Evolutionary conservation across 2,888 invertebrate species (phyloP).

Genomic region (Philopedon plagiatum): DNA sequence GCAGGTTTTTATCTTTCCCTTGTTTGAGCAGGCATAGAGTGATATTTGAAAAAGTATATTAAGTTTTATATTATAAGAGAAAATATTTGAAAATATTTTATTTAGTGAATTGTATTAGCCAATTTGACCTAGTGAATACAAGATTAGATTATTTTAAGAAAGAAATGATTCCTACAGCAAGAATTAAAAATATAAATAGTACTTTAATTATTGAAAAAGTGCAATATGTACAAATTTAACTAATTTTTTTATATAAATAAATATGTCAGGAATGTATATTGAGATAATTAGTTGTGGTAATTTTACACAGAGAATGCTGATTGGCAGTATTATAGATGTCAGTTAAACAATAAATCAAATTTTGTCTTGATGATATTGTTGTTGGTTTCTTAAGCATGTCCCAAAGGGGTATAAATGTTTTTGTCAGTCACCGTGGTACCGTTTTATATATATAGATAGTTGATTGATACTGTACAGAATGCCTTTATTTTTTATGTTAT

Average conservation of each 20-base stretch:
- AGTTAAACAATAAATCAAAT: conserved; percentile 47
- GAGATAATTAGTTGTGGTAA: conserved; percentile 65
- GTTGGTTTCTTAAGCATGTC: conserved; percentile 45
- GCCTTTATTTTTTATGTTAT: conserved; percentile 58
- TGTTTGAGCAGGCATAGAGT: conserved; percentile 53
- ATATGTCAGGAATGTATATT: conserved; percentile 67
- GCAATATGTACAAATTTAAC: conserved; percentile 83
- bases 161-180: conserved; percentile 61
- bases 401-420: conserved; percentile 25
- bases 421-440: conserved; percentile 41
- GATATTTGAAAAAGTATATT: not conserved
- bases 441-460: conserved; percentile 57
- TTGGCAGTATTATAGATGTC: conserved; percentile 66
- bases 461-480: conserved; percentile 61
- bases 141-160: conserved; percentile 34
- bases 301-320: conserved; percentile 68
- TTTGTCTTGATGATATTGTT: conserved; percentile 40
- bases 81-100: too few relatives aligned
- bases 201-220: conserved; percentile 72
- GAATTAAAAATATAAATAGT: conserved; percentile 63
- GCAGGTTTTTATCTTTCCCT: conserved; percentile 59
- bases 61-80: too few relatives aligned
- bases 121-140: conserved; percentile 6
- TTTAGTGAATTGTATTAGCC: too few relatives aligned
- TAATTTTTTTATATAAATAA: conserved; percentile 69